Evolutionary conservation across 2,888 invertebrate species (phyloP), one percentile per base, ranked within the genome.

Genomic region (Pristionchus mayeri): DNA sequence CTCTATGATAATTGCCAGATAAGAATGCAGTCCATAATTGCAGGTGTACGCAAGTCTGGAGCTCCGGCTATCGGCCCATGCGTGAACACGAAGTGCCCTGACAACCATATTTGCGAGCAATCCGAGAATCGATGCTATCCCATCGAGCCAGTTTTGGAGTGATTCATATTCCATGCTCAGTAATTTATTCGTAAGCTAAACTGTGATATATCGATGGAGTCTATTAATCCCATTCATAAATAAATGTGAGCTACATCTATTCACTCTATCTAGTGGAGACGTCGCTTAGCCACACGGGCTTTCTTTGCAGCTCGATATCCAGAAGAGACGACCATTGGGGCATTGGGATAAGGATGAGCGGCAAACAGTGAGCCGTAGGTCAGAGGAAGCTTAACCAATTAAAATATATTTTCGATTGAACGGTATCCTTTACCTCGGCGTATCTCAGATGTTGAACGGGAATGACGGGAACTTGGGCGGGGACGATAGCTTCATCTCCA

Each of bases 41-140:
- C 9, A 79, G 78, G 78, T 37, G 34, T 37, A 34, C n/a, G 78
- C 11, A 79, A 79, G 34, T 34, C 34, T 9, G 78, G 78, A 40
- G 86, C 87, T 2, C 81, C 84, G 18, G 87, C 91, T 3, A 90
- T 91, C 79, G 91, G 91, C 1, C 91, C 91, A 21, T 91, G 91
- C 86, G 88, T 91, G 86, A 91, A 91, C 85, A 81, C 85, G 24
- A 86, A 88, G 44, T 91, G 91, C 57, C 91, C 91, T 24, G 87
- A 86, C 48, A 88, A 89, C 27, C 90, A 88, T 84, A 86, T 87
- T 54, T 90, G 90, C 80, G 84, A 88, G 71, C 80, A 76, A 34
- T 54, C 76, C 44, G 90, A 90, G 50, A 87, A 89, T 80, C 88
- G 89, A 75, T 90, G 90, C 84, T 90, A 90, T 85, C 90, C 90